Percentiles rank a stretch among this genome's conserved stretches.
Conservation (phyloP, 2,113 vertebrate species). For the Phrynosoma platyrhinos region DNA sequence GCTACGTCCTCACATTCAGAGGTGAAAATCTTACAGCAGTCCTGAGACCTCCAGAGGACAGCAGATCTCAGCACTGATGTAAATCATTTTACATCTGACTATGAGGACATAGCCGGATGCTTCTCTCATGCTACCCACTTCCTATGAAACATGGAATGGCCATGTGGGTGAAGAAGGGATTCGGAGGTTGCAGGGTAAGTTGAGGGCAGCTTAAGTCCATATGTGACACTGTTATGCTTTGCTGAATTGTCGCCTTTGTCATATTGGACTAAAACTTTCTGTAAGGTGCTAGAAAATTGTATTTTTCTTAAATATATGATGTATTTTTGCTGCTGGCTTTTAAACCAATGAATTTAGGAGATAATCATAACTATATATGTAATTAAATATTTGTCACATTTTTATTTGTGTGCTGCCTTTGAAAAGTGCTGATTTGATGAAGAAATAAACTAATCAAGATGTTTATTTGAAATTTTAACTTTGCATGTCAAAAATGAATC, state of each 20-base stretch:
- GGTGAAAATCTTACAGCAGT: too few relatives aligned
- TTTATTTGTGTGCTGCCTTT: neutral
- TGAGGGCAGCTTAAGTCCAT: too few relatives aligned
- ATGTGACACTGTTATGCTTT: too few relatives aligned
- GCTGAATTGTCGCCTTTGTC: neutral
- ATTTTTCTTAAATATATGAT: neutral
- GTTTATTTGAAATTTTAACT: neutral
- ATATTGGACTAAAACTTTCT: neutral
- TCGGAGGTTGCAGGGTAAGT: too few relatives aligned
- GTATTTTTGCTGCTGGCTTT: neutral
- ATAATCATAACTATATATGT: neutral
- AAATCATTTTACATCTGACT: too few relatives aligned
- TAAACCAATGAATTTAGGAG: neutral
- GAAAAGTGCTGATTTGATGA: neutral
- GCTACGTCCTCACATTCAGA: too few relatives aligned
- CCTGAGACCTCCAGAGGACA: too few relatives aligned
- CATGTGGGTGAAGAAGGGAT: too few relatives aligned
- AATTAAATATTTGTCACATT: slow-evolving; percentile 11
- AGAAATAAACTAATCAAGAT: neutral
- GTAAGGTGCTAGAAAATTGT: neutral
- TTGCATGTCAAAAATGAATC: neutral
- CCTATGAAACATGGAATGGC: too few relatives aligned
- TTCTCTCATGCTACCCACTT: too few relatives aligned
- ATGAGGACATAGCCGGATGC: too few relatives aligned
- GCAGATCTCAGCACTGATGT: too few relatives aligned